phyloP scores from a whole-genome alignment of 2,888 invertebrate species.

The Caprella mutica region DNA sequence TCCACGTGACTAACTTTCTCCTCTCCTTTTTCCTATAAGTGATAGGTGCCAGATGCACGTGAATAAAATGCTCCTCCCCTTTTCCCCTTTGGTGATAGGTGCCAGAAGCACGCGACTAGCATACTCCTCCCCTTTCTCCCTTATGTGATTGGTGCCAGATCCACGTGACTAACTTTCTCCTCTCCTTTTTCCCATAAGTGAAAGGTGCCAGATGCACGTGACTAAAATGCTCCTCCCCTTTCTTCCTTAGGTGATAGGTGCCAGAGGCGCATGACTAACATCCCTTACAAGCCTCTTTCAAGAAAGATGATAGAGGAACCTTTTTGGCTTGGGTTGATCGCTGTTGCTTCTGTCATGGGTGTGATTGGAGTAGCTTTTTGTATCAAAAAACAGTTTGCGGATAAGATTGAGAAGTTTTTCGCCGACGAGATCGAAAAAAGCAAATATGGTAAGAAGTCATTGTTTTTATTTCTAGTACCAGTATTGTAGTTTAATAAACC shows the following conservation, averaged over 20 bases:
- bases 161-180: too few relatives aligned
- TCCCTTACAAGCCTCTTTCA: slow-evolving; percentile 59
- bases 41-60: too few relatives aligned
- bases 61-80: too few relatives aligned
- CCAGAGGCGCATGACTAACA: slow-evolving; percentile 56
- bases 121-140: too few relatives aligned
- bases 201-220: too few relatives aligned
- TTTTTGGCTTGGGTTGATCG: slow-evolving; percentile 77
- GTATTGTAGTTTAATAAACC: too few relatives aligned
- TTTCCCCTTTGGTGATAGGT: too few relatives aligned
- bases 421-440: slow-evolving; percentile 68
- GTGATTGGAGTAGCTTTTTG: slow-evolving; percentile 71
- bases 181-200: not conserved
- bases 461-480: too few relatives aligned
- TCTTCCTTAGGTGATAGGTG: slow-evolving; percentile 49
- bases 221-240: not conserved
- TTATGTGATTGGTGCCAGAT: too few relatives aligned
- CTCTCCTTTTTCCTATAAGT: too few relatives aligned
- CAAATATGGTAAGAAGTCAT: slow-evolving; percentile 44
- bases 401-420: slow-evolving; percentile 68
- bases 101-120: slow-evolving; percentile 57
- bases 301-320: slow-evolving; percentile 75
- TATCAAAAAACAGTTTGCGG: slow-evolving; percentile 72
- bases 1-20: too few relatives aligned
- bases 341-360: slow-evolving; percentile 65